phyloP scores from a whole-genome alignment of 2,113 vertebrate genomes.

The Vidua macroura region DNA sequence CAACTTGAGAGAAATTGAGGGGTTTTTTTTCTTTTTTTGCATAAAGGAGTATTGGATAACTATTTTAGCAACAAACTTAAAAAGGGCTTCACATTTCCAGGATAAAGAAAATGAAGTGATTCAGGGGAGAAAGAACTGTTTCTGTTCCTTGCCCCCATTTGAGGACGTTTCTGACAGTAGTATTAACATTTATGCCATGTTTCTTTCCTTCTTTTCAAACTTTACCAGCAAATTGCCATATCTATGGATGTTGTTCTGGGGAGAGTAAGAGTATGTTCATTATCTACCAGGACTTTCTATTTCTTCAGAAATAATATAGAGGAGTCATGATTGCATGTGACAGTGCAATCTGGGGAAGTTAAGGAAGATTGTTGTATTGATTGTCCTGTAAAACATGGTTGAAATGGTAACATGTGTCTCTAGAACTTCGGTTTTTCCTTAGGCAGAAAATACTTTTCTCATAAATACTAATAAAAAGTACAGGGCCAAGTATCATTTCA shows the following conservation, averaged over 20 bases:
- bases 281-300: not conserved
- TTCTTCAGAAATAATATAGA: not conserved
- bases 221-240: not conserved
- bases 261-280: not conserved
- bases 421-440: not conserved
- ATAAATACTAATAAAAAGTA: not conserved
- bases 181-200: not conserved
- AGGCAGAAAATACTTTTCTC: not conserved
- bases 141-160: not conserved
- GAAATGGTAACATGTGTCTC: not conserved
- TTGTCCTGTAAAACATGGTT: not conserved
- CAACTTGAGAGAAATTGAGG: not conserved
- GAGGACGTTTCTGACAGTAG: not conserved
- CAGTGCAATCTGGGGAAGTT: not conserved
- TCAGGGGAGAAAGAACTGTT: not conserved
- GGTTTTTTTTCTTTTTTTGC: not conserved
- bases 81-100: not conserved
- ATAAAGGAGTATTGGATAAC: not conserved
- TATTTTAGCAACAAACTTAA: not conserved
- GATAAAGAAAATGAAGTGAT: not conserved
- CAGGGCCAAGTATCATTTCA: not conserved
- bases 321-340: not conserved
- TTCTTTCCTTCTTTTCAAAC: not conserved
- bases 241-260: not conserved
- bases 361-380: not conserved